Evolutionary conservation across 2,113 vertebrate genomes (phyloP).

Genomic region (Varanus komodoensis): DNA sequence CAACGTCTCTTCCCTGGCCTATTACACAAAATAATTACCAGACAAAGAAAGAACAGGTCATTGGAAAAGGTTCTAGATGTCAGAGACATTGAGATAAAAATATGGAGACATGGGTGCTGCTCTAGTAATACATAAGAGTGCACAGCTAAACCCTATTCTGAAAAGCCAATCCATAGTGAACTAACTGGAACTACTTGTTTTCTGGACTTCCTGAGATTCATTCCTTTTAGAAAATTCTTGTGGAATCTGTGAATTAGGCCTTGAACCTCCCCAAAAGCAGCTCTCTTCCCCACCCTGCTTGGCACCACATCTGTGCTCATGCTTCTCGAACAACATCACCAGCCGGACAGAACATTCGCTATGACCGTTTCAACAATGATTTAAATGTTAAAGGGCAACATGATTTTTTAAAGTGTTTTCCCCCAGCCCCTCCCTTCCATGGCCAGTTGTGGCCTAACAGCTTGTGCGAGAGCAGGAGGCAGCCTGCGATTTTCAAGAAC

Average conservation of each 20-base stretch:
- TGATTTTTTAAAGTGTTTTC: conserved; percentile 64
- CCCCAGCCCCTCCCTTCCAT: conserved; percentile 36
- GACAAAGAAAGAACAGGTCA: conserved; percentile 12
- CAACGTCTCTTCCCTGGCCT: conserved; percentile 34
- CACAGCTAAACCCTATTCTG: conserved; percentile 38
- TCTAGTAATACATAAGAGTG: conserved; percentile 50
- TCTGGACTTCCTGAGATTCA: conserved; percentile 39
- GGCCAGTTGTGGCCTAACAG: conserved; percentile 66
- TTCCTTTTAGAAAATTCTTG: conserved; percentile 54
- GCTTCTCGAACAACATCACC: conserved; percentile 66
- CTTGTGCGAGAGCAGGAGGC: conserved; percentile 63
- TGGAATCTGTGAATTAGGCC: conserved; percentile 12
- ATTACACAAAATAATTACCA: conserved; percentile 55
- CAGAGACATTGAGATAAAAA: too few relatives aligned
- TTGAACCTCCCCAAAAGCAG: conserved; percentile 52
- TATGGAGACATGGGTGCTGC: neutral
- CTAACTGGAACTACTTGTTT: conserved; percentile 65
- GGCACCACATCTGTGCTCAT: conserved; percentile 59
- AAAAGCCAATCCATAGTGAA: conserved; percentile 30
- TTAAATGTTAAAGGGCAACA: conserved; percentile 64
- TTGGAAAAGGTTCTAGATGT: conserved; percentile 35
- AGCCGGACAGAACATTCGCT: conserved; percentile 62
- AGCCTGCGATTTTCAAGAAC: conserved; percentile 51
- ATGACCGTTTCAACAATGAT: conserved; percentile 62
- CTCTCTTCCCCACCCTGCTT: conserved; percentile 51